These are phyloP conservation scores for Drosophila mimica DNA, from an alignment of 2,888 invertebrate genomes.

Conservation along the genomic window DNA sequence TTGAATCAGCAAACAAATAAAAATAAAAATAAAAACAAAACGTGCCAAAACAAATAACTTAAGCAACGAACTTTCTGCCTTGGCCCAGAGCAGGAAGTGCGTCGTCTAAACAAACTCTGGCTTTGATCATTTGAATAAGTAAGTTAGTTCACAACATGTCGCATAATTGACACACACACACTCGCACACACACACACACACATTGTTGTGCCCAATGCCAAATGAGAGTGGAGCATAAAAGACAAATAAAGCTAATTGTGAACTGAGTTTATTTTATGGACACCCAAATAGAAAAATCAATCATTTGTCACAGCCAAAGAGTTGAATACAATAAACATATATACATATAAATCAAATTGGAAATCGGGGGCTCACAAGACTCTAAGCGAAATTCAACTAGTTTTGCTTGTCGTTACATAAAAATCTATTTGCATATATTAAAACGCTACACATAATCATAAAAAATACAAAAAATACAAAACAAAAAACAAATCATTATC, in stretches of 20 bases:
- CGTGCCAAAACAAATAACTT: conserved; percentile 51
- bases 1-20: neutral
- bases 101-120: conserved; percentile 28
- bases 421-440: conserved; percentile 28
- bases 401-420: conserved; percentile 55
- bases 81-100: conserved; percentile 62
- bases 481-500: conserved; percentile 52
- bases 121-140: conserved; percentile 19
- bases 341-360: neutral
- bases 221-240: conserved; percentile 29
- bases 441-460: conserved; percentile 35
- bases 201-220: conserved; percentile 46
- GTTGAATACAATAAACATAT: neutral
- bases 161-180: conserved; percentile 44
- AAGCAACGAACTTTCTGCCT: conserved; percentile 49
- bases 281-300: conserved; percentile 62
- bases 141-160: conserved; percentile 36
- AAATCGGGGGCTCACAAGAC: conserved; percentile 17
- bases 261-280: conserved; percentile 23
- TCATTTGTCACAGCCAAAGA: conserved; percentile 56
- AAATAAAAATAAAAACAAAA: conserved; percentile 17
- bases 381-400: conserved; percentile 31
- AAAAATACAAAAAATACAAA: conserved; percentile 15
- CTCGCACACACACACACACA: neutral
- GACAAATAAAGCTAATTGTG: conserved; percentile 60